phyloP scores from a whole-genome alignment of 2,797 vertebrate genomes.

The Hapalemur alaotrensis region DNA sequence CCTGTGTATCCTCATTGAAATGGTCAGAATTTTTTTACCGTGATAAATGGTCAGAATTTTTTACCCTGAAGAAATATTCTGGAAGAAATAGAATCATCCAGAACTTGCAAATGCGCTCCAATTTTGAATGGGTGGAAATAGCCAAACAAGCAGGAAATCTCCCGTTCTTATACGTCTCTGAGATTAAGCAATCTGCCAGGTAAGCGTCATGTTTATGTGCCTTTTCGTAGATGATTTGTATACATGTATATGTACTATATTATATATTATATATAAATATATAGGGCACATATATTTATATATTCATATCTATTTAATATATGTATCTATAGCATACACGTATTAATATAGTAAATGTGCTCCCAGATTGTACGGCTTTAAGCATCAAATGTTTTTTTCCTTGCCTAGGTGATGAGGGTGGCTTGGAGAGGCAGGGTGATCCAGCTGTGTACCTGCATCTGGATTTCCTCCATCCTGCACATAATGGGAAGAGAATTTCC shows the following conservation, averaged over 20 bases:
- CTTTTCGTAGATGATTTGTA: conserved; percentile 13
- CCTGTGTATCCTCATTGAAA: not conserved
- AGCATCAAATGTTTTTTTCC: not conserved
- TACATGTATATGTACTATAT: not conserved
- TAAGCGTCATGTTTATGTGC: not conserved
- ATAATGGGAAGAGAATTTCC: conserved; percentile 33
- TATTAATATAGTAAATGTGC: not conserved
- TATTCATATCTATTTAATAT: not conserved
- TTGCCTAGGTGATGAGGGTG: not conserved
- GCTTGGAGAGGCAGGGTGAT: not conserved
- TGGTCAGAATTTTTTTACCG: not conserved
- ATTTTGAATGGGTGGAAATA: conserved; percentile 40
- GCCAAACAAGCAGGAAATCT: conserved; percentile 5
- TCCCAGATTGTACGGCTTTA: not conserved
- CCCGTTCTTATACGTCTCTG: not conserved
- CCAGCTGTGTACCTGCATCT: not conserved
- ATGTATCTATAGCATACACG: not conserved
- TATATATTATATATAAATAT: not conserved
- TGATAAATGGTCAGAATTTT: not conserved
- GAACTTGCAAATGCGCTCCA: not conserved
- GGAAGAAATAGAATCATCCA: conserved; percentile 9
- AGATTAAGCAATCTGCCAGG: not conserved
- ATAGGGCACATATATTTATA: not conserved
- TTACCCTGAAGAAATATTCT: conserved; percentile 23
- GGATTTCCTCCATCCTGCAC: not conserved